Conservation (phyloP, 1,140 invertebrate species). For the Drosophila nigrodunni region DNA sequence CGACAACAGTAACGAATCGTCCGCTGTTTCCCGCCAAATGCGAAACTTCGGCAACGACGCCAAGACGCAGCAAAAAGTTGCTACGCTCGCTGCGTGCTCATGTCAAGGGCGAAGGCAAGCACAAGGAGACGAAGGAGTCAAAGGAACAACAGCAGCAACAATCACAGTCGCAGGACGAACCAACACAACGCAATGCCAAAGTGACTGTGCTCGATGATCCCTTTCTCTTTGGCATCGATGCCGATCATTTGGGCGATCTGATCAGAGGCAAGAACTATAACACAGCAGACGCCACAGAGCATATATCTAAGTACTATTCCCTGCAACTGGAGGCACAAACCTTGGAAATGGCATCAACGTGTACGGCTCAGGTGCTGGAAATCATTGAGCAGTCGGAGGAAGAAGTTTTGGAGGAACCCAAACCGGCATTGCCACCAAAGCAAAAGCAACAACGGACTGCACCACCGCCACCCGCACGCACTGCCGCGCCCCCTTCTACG, state of each 20-base stretch:
- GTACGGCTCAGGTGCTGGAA: constrained; percentile 65
- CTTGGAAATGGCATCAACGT: constrained; percentile 23
- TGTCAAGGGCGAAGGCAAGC: constrained; percentile 51
- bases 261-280: constrained; percentile 71
- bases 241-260: constrained; percentile 78
- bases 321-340: constrained; percentile 44
- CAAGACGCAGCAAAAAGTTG: constrained; percentile 73
- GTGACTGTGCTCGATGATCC: constrained; percentile 83
- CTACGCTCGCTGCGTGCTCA: constrained; percentile 74
- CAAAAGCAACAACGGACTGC: constrained; percentile 64
- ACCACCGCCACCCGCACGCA: constrained; percentile 58
- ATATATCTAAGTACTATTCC: constrained; percentile 66
- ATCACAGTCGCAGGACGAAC: constrained; percentile 37
- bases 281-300: constrained; percentile 57
- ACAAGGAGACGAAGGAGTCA: constrained; percentile 29
- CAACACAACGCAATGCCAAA: constrained; percentile 71
- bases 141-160: constrained; percentile 8
- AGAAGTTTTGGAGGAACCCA: constrained; percentile 44
- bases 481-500: neutral
- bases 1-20: constrained; percentile 29
- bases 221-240: constrained; percentile 83
- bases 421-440: constrained; percentile 76
- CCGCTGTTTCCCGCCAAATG: constrained; percentile 74
- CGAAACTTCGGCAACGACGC: constrained; percentile 41
- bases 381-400: constrained; percentile 72